phyloP scores from a whole-genome alignment of 53 echinoderm and acorn worm species.

The Stichopus horrens region DNA sequence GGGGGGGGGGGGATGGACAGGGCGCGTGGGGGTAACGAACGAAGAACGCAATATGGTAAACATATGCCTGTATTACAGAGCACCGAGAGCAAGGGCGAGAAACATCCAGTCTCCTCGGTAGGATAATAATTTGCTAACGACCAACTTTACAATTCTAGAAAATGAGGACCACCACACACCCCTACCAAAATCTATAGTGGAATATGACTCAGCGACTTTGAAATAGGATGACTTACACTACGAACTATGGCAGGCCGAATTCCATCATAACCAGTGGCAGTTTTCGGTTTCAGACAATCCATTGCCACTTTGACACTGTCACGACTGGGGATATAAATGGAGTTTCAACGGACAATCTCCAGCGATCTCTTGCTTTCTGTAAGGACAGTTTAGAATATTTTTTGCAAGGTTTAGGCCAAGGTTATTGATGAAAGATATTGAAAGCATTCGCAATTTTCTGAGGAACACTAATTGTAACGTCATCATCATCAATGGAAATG shows the following conservation, averaged over 20 bases:
- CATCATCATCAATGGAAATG: neutral
- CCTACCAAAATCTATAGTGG: too few relatives aligned
- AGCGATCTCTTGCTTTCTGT: neutral
- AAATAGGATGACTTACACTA: constrained; percentile 1
- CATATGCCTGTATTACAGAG: too few relatives aligned
- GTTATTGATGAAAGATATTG: neutral
- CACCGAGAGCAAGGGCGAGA: too few relatives aligned
- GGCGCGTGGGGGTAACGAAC: too few relatives aligned
- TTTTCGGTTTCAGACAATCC: neutral
- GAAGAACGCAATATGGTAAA: too few relatives aligned
- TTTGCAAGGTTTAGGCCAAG: neutral
- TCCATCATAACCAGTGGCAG: neutral
- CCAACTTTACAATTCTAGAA: too few relatives aligned
- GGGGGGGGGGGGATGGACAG: too few relatives aligned
- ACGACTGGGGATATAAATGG: neutral
- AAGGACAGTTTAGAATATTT: neutral
- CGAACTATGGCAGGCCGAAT: constrained; percentile 13
- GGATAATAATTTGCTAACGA: too few relatives aligned
- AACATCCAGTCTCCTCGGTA: too few relatives aligned
- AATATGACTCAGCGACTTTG: constrained; percentile 4
- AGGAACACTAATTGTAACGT: neutral
- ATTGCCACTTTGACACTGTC: neutral
- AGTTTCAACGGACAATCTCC: neutral
- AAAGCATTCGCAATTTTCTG: neutral
- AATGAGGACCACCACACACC: too few relatives aligned